Evolutionary conservation across 1,140 invertebrate genomes (phyloP), one percentile per base, ranked within the genome.

Genomic region (Pectinophora gossypiella): DNA sequence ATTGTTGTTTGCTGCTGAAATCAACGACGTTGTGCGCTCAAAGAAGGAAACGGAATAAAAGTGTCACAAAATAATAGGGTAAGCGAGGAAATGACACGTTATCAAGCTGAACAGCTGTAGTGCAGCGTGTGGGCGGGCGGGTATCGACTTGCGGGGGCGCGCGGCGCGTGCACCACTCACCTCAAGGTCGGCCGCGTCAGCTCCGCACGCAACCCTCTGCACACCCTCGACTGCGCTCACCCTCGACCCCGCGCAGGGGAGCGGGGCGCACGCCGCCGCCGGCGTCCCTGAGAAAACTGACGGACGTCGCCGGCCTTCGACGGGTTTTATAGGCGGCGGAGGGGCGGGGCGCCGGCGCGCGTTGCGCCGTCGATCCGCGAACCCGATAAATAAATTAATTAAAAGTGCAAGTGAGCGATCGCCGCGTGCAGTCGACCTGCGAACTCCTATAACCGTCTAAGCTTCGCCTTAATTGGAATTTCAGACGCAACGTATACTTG

Each of bases 321-420:
- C 68, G 68, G 59, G 36, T 81, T 86, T 62, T 84, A 86, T 83
- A 86, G 72, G 47, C 59, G 54, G 67, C 49, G 48, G 80, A 59
- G 78, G 83, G 83, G 77, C 64, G 72, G 71, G 82, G 72, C 72
- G 78, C 66, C 59, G 70, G 68, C 80, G 67, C 83, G 81, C 80
- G 77, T 83, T 85, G 83, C 81, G 81, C 83, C 75, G 79, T 86
- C 76, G 83, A 83, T 82, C 69, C 76, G 74, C 75, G 79, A 68
- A 81, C 81, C 76, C 79, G 72, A 87, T 87, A 87, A 87, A 87
- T 87, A 85, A 87, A 87, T 87, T 85, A 87, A 87, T 87, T 87
- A 87, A 87, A 87, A 87, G 81, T 87, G 84, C 81, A 87, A 87
- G 81, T 85, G 79, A 87, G 75, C 76, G 81, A 87, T 87, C 76